phyloP scores from a whole-genome alignment of 2,113 vertebrate genomes.

The Alligator mississippiensis region DNA sequence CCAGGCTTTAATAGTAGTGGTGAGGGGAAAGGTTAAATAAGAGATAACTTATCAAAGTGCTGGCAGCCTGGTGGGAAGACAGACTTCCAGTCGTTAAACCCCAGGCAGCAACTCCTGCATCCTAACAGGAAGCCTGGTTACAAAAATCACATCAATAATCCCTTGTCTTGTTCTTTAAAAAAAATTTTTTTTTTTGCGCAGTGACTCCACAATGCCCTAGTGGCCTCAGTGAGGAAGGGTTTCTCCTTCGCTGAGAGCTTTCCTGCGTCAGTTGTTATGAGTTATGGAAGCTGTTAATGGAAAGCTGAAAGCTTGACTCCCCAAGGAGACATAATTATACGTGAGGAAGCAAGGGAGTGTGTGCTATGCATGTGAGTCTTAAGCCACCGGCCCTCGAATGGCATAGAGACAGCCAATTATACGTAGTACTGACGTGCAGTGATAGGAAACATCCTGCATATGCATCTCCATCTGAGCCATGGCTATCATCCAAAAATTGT shows the following conservation, averaged over 20 bases:
- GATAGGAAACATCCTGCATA: neutral
- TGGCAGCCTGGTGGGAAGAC: too few species aligned
- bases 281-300: neutral
- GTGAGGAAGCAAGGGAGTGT: fast-evolving
- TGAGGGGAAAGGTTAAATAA: neutral
- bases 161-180: neutral
- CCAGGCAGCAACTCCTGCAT: neutral
- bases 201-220: neutral
- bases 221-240: fast-evolving
- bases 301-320: neutral
- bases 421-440: neutral
- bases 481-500: neutral
- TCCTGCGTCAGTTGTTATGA: neutral
- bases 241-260: neutral
- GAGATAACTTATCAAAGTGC: neutral
- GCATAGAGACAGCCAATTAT: neutral
- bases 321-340: neutral
- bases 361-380: neutral
- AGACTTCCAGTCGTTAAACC: neutral
- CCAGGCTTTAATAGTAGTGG: neutral
- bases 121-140: neutral
- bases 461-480: fast-evolving
- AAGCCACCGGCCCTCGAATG: neutral
- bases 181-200: neutral
- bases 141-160: neutral